Evolutionary conservation across 2,113 vertebrate species (phyloP).

Genomic region (Upupa epops): DNA sequence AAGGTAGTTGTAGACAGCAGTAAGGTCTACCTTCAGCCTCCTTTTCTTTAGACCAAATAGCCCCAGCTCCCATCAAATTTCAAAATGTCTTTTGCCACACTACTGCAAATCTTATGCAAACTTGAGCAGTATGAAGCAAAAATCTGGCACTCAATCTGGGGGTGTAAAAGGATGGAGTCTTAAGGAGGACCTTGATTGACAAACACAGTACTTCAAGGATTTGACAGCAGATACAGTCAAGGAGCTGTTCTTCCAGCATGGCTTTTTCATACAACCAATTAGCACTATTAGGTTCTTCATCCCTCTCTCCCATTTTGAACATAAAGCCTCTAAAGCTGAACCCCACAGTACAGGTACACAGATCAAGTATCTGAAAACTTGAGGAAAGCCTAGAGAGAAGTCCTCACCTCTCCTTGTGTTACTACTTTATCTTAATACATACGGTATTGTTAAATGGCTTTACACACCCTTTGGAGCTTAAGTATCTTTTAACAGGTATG

Average conservation of each 20-base stretch:
- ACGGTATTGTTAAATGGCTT: too few relatives aligned
- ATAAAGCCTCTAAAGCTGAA: not conserved
- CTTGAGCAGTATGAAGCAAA: not conserved
- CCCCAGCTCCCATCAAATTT: too few relatives aligned
- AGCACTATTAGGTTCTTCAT: not conserved
- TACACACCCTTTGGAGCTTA: too few relatives aligned
- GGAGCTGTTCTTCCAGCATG: not conserved
- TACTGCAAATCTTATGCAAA: not conserved
- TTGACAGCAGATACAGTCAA: not conserved
- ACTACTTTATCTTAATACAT: not conserved
- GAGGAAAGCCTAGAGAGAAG: not conserved
- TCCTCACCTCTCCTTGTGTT: not conserved
- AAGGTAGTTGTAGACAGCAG: too few relatives aligned
- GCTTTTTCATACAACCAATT: not conserved
- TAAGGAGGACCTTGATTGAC: not conserved
- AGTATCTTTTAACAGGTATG: not conserved
- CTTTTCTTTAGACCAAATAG: too few relatives aligned
- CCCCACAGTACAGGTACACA: not conserved
- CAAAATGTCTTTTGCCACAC: not conserved
- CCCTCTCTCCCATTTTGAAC: not conserved
- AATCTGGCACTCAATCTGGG: not conserved
- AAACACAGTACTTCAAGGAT: not conserved
- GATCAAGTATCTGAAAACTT: not conserved
- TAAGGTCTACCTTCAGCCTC: too few relatives aligned
- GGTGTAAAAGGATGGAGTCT: too few relatives aligned